Percentiles rank a stretch among this genome's conserved stretches.
Evolutionary conservation across 2,797 vertebrate genomes (phyloP).

Genomic region (Eidolon dupreanum): DNA sequence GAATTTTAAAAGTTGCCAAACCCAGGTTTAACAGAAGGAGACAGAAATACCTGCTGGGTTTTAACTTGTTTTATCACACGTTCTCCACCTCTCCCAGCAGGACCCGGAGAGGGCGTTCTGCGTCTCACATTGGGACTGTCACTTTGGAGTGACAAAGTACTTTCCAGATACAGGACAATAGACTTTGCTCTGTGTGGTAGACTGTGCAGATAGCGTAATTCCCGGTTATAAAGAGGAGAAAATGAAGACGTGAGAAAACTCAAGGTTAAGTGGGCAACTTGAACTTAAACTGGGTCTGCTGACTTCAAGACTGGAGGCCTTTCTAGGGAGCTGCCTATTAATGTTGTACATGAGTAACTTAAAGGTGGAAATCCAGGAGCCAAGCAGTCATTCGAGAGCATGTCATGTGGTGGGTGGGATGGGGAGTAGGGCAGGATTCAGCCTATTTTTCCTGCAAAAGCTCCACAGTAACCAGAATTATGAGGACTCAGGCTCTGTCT

Average conservation of each 20-base stretch:
- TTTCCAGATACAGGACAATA: not conserved
- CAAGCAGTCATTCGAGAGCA: not conserved
- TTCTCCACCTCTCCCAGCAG: not conserved
- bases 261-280: not conserved
- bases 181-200: not conserved
- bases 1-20: conserved; percentile 61
- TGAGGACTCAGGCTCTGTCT: not conserved
- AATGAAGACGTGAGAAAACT: not conserved
- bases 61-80: not conserved
- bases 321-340: not conserved
- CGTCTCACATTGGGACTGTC: not conserved
- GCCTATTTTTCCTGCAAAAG: not conserved
- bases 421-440: not conserved
- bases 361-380: not conserved
- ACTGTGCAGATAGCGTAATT: fast-evolving
- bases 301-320: not conserved
- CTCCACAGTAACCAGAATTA: not conserved
- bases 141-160: not conserved
- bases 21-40: conserved; percentile 57
- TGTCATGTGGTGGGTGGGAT: fast-evolving
- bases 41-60: conserved; percentile 53
- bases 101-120: not conserved
- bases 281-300: not conserved
- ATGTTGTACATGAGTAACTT: not conserved
- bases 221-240: not conserved